Evolutionary conservation across 1,140 invertebrate species (phyloP).

Genomic region (Dinoponera quadriceps): DNA sequence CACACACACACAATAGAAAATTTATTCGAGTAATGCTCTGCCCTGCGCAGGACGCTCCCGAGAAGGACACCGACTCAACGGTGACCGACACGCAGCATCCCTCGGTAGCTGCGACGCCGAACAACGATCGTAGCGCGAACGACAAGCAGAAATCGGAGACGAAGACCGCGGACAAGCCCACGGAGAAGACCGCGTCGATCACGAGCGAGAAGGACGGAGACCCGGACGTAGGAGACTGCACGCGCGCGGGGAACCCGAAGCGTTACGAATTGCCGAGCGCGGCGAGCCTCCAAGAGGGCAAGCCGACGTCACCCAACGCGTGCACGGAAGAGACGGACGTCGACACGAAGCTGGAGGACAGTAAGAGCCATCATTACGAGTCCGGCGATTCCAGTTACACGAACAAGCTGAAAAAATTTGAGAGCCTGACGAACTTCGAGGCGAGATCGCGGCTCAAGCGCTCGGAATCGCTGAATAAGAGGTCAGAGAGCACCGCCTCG

Average conservation of each 20-base stretch:
- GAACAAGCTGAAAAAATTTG: conserved; percentile 84
- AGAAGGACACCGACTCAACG: conserved; percentile 78
- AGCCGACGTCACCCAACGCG: neutral
- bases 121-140: conserved; percentile 78
- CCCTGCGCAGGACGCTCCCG: conserved; percentile 74
- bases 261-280: conserved; percentile 11
- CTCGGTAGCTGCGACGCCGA: conserved; percentile 68
- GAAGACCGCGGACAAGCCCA: conserved; percentile 45
- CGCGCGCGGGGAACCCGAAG: conserved; percentile 13
- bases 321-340: neutral
- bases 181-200: conserved; percentile 44
- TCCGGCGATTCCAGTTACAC: conserved; percentile 78
- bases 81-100: conserved; percentile 41
- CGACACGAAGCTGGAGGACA: conserved; percentile 16
- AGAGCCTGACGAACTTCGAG: conserved; percentile 80
- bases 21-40: too few species aligned
- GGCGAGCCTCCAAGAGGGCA: conserved; percentile 15
- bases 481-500: conserved; percentile 81
- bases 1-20: too few species aligned
- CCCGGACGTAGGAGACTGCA: conserved; percentile 15
- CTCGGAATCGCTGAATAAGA: conserved; percentile 88
- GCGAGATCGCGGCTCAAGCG: conserved; percentile 85
- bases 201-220: conserved; percentile 79
- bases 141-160: conserved; percentile 61
- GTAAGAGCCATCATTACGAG: conserved; percentile 53